phyloP scores from a whole-genome alignment of 2,888 invertebrate species.

The Hypselothyrea guttata region DNA sequence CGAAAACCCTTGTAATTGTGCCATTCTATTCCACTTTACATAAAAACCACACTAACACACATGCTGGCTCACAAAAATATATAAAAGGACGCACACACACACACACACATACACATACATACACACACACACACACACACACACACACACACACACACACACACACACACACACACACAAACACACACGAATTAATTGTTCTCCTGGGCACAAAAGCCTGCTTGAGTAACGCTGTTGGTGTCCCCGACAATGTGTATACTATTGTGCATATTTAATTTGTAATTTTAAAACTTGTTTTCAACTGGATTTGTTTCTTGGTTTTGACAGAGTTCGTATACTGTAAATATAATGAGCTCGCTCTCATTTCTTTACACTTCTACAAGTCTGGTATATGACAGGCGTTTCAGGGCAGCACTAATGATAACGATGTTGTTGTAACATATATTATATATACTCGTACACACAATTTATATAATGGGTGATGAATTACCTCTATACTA shows the following conservation, averaged over 20 bases:
- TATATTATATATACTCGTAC: too few species aligned
- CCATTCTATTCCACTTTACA: slow-evolving; percentile 10
- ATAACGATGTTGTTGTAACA: too few species aligned
- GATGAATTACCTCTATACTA: too few species aligned
- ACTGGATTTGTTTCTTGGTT: slow-evolving; percentile 57
- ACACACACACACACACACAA: slow-evolving; percentile 1
- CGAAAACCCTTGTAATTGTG: slow-evolving; percentile 34
- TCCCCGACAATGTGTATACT: slow-evolving; percentile 35
- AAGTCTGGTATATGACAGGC: too few species aligned
- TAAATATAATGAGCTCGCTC: slow-evolving; percentile 50
- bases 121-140: slow-evolving; percentile 25
- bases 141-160: slow-evolving; percentile 14
- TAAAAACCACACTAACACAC: slow-evolving; percentile 35
- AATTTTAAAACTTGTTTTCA: slow-evolving; percentile 69
- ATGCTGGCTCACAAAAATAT: slow-evolving; percentile 14
- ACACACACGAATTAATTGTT: slow-evolving; percentile 50
- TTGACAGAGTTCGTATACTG: slow-evolving; percentile 40
- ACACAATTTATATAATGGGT: too few species aligned
- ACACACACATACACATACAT: slow-evolving; percentile 11
- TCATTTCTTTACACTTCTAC: background rate
- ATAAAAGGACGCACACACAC: slow-evolving; percentile 9
- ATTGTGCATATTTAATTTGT: slow-evolving; percentile 80
- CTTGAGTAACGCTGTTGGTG: slow-evolving; percentile 27
- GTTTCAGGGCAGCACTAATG: too few species aligned
- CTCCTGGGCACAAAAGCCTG: slow-evolving; percentile 31